A percentile compares a stretch with the other conserved stretches of the same genome.
phyloP scores from a whole-genome alignment of 2,113 vertebrate genomes.

The Aepyceros melampus region DNA sequence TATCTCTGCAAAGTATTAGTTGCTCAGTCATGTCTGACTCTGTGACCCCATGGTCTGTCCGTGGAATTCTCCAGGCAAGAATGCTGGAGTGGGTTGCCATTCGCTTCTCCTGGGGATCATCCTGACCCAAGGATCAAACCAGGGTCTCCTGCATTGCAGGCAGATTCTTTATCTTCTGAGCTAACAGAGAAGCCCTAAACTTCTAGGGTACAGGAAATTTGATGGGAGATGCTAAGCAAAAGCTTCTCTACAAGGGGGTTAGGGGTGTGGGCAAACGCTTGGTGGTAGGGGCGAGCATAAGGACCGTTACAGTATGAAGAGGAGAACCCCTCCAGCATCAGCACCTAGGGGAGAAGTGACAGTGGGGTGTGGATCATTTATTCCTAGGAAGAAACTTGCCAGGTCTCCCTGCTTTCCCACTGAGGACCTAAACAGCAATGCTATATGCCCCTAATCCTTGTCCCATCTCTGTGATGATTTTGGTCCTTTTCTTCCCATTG shows the following conservation, averaged over 20 bases:
- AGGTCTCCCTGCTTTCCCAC: background rate
- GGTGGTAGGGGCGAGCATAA: background rate
- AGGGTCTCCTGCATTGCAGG: background rate
- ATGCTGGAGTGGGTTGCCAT: background rate
- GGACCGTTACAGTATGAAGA: background rate
- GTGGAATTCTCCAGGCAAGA: background rate
- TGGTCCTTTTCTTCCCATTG: background rate
- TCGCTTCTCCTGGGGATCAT: background rate
- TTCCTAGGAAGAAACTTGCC: background rate
- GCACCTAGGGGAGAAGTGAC: background rate
- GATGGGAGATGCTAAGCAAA: background rate
- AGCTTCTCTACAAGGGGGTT: no score
- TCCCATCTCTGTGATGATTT: rapidly evolving
- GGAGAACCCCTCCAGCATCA: background rate
- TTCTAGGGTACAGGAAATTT: background rate
- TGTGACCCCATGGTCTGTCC: background rate
- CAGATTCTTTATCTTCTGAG: background rate
- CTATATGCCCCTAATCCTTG: rapidly evolving
- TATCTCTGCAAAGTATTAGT: background rate
- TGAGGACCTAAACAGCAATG: rapidly evolving
- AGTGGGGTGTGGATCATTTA: background rate
- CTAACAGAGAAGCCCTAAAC: background rate
- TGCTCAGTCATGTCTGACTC: background rate
- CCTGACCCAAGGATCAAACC: background rate
- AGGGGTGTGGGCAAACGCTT: background rate